These are phyloP conservation scores for Fopius arisanus DNA, from an alignment of 1,140 invertebrate species.

Conservation along the genomic window DNA sequence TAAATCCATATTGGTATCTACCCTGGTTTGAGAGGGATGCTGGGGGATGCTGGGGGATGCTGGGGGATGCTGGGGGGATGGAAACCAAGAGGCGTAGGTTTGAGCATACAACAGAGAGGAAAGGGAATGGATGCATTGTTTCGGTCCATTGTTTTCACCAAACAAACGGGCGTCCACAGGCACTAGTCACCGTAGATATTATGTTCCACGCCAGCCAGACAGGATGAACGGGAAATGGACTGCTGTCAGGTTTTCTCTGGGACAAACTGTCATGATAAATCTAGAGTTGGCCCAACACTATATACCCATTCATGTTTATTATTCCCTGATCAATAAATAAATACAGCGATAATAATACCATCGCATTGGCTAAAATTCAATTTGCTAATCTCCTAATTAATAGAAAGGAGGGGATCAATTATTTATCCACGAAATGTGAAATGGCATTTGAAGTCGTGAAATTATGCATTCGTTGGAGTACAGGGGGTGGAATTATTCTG, in stretches of 20 bases:
- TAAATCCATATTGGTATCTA: conserved; percentile 12
- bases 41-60: background rate
- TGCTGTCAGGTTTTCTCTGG: conserved; percentile 63
- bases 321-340: background rate
- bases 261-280: conserved; percentile 53
- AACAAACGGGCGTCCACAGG: conserved; percentile 62
- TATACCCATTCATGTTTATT: background rate
- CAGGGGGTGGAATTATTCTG: background rate
- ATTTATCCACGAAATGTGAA: background rate
- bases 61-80: background rate
- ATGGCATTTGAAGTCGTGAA: background rate
- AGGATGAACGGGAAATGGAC: conserved; percentile 63
- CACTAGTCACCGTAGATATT: conserved; percentile 61
- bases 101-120: conserved; percentile 23
- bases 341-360: background rate
- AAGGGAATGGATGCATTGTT: conserved; percentile 56
- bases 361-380: background rate
- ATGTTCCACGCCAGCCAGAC: conserved; percentile 52
- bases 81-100: conserved; percentile 4
- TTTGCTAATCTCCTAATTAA: no score
- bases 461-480: background rate
- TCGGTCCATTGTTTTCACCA: conserved; percentile 61
- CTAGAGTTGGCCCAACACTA: conserved; percentile 27
- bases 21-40: background rate
- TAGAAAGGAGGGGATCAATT: no score